Percentiles rank a stretch among this genome's conserved stretches.
Evolutionary conservation across 2,113 vertebrate species (phyloP).

Genomic region (Erpornis zantholeuca): DNA sequence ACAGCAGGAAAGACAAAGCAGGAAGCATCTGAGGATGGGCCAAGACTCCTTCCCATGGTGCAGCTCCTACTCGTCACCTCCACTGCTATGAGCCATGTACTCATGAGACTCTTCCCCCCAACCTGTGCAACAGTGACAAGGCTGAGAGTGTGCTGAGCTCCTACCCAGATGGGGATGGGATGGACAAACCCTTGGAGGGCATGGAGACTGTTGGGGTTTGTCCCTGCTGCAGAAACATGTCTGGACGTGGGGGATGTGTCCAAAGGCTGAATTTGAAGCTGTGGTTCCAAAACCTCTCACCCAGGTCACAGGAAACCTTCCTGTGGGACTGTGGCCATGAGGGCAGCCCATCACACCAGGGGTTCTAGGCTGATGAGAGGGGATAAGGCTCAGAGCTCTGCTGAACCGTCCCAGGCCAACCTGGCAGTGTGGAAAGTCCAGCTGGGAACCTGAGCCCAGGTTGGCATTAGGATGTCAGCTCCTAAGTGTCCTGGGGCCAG

Average conservation of each 20-base stretch:
- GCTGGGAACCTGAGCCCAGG: not conserved
- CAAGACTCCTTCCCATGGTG: not conserved
- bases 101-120: not conserved
- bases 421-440: not conserved
- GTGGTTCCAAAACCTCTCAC: not conserved
- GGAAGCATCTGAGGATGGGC: fast-evolving
- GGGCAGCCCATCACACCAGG: not conserved
- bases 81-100: fast-evolving
- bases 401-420: not conserved
- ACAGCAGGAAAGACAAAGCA: not conserved
- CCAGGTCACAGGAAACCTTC: not conserved
- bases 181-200: not conserved
- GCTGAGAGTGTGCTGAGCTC: not conserved
- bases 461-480: not conserved
- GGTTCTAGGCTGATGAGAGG: not conserved
- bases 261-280: not conserved
- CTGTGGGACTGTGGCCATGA: not conserved
- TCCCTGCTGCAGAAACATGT: too few species aligned
- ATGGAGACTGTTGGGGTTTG: fast-evolving
- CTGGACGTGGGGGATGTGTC: not conserved
- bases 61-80: not conserved
- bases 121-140: not conserved
- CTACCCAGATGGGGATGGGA: not conserved
- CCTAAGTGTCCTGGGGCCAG: fast-evolving
- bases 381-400: not conserved